A percentile compares a stretch with the other conserved stretches of the same genome.
Evolutionary conservation across 2,888 invertebrate species (phyloP).

Genomic region (Hirtodrosophila alboralis): DNA sequence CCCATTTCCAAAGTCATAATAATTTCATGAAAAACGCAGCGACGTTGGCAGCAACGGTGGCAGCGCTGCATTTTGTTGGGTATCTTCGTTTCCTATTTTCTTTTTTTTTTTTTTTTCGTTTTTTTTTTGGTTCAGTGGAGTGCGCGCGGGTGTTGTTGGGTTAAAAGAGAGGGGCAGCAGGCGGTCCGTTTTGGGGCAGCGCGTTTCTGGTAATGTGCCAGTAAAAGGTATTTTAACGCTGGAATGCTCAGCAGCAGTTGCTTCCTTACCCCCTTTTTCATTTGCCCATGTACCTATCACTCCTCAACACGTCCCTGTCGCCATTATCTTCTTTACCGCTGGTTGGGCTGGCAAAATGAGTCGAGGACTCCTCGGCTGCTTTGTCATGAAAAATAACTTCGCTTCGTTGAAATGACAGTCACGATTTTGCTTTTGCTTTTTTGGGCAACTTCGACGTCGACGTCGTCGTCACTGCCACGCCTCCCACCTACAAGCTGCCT

Average conservation of each 20-base stretch:
- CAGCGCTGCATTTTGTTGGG: constrained; percentile 50
- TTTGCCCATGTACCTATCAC: background rate
- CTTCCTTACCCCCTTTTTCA: background rate
- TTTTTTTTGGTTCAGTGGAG: constrained; percentile 2
- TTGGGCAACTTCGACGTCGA: constrained; percentile 54
- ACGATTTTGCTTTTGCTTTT: constrained; percentile 72
- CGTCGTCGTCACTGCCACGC: constrained; percentile 35
- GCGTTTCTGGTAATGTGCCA: constrained; percentile 71
- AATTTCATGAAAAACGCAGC: constrained; percentile 80
- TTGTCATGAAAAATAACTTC: constrained; percentile 77
- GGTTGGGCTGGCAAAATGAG: constrained; percentile 49
- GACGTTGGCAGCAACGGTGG: constrained; percentile 31
- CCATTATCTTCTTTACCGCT: constrained; percentile 61
- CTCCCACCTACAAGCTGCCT: too few relatives aligned
- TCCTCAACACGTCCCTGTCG: constrained; percentile 29
- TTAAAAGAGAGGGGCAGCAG: background rate
- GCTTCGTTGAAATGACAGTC: constrained; percentile 78
- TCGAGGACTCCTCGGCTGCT: constrained; percentile 60
- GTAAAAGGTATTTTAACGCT: constrained; percentile 79
- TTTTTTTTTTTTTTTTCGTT: too few relatives aligned
- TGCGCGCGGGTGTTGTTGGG: too few relatives aligned
- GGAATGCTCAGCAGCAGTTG: constrained; percentile 44
- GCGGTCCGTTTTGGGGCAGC: constrained; percentile 31
- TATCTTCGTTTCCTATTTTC: too few relatives aligned
- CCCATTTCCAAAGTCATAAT: constrained; percentile 79